These are phyloP conservation scores for Fragum whitleyi DNA, from an alignment of 2,888 invertebrate species.

Conservation along the genomic window DNA sequence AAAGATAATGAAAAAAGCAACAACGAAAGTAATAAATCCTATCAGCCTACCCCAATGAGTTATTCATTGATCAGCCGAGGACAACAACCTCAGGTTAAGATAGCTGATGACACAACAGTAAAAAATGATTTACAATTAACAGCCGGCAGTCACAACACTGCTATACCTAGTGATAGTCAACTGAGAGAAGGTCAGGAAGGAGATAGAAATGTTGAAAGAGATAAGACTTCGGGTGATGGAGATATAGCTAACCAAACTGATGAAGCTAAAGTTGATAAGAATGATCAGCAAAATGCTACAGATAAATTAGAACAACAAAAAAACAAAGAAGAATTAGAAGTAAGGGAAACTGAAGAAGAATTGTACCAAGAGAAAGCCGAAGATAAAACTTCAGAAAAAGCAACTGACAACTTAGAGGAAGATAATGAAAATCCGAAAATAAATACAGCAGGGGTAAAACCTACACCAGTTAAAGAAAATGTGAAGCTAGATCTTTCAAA, in stretches of 20 bases:
- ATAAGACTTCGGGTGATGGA: neutral
- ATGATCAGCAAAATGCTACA: neutral
- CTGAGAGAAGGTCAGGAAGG: neutral
- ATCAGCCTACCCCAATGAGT: neutral
- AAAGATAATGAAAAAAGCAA: neutral
- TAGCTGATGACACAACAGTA: too few relatives aligned
- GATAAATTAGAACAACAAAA: neutral
- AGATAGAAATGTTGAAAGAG: neutral
- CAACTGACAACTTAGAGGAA: neutral
- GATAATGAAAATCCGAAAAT: neutral
- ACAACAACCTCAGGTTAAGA: neutral
- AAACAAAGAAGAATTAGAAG: neutral
- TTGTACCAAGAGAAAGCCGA: neutral
- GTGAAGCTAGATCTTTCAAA: slow-evolving; percentile 11
- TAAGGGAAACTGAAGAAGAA: neutral
- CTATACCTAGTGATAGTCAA: neutral
- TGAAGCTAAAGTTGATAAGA: neutral
- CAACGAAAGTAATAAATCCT: neutral
- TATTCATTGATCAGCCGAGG: neutral
- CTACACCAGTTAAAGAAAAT: slow-evolving; percentile 5
- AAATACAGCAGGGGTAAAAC: neutral
- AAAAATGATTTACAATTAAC: neutral
- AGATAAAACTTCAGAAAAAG: neutral
- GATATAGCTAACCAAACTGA: neutral
- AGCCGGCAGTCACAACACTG: neutral